Base-by-base conservation (phyloP, 2,113 vertebrate species). In the Orientallactaga bullata region DNA sequence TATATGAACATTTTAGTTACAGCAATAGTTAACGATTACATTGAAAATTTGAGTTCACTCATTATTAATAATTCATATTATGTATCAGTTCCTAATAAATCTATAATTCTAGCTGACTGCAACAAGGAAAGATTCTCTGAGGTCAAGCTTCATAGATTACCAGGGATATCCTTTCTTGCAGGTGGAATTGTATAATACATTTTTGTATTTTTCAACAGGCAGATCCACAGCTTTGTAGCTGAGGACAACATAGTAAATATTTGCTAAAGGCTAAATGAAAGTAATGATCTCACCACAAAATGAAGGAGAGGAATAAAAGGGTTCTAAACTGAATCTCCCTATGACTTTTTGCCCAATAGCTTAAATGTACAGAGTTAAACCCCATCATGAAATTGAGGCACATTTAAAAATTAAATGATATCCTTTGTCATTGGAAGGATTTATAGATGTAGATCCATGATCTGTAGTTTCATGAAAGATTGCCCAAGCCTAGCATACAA, bases 401-500 rank as follows among this genome's bases (percentile, higher is more conserved):
- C 89, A 89, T 96, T 95, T 78, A 77, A 83, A 96, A 95, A 96
- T 86, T 89, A 78, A 96, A 90, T 77, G 91, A 96, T 85, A 69
- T 93, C 37, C 18, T 72, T 87, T 95, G 81, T 74, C 60, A 71
- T 73, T 78, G 85, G 85, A 68, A 90, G 63, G 35, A 42, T n/a
- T n/a, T 91, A 58, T 37, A n/a, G 65, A 61, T 60, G 63, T 61
- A 47, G 63, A 78, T 39, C 72, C 39, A 26, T 21, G 85, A 60
- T 85, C 63, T 60, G 32, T 7, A 37, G 66, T 66, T 73, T n/a
- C 6, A 0, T 60, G 69, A 82, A 79, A 91, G 21, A 74, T 17
- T 12, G 66, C 20, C 83, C 28, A 5, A 28, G 58, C 82, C 24
- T 68, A 42, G 72, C 32, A 72, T 68, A 37, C 79, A 90, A 82